These are phyloP conservation scores for Zosterops lateralis DNA, from an alignment of 2,113 vertebrate genomes.

Conservation along the genomic window DNA sequence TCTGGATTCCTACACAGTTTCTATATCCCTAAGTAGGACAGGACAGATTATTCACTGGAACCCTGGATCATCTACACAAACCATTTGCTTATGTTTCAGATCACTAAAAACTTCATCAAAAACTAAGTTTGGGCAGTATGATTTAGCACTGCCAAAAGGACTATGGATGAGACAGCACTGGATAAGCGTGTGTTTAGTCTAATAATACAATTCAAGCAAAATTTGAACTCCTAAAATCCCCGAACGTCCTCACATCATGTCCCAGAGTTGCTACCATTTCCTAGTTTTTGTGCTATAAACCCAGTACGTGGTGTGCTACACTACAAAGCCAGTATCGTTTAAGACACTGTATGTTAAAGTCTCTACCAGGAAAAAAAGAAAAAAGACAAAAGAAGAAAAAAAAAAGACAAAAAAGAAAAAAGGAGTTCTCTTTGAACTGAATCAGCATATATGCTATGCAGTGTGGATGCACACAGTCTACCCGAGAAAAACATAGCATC, in stretches of 20 bases:
- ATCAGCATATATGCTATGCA: neutral
- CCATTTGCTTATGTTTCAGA: neutral
- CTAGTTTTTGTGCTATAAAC: neutral
- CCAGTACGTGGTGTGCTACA: neutral
- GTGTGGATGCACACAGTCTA: neutral
- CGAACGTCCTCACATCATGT: neutral
- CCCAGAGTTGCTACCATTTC: neutral
- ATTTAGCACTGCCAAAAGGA: neutral
- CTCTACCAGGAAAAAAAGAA: neutral
- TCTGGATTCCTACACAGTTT: neutral
- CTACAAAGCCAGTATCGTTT: neutral
- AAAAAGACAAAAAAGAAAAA: too few species aligned
- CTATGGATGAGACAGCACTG: neutral
- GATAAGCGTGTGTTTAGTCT: neutral
- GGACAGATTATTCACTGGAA: neutral
- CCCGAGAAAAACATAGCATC: neutral
- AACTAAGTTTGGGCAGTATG: neutral
- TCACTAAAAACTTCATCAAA: neutral
- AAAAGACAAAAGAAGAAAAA: too few species aligned
- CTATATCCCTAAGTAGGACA: neutral
- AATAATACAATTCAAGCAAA: neutral
- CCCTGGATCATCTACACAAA: neutral
- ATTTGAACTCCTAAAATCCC: neutral
- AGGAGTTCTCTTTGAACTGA: neutral
- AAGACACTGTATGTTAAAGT: neutral